Base-by-base conservation (phyloP, 2,113 vertebrate species). In the Elachura formosa region DNA sequence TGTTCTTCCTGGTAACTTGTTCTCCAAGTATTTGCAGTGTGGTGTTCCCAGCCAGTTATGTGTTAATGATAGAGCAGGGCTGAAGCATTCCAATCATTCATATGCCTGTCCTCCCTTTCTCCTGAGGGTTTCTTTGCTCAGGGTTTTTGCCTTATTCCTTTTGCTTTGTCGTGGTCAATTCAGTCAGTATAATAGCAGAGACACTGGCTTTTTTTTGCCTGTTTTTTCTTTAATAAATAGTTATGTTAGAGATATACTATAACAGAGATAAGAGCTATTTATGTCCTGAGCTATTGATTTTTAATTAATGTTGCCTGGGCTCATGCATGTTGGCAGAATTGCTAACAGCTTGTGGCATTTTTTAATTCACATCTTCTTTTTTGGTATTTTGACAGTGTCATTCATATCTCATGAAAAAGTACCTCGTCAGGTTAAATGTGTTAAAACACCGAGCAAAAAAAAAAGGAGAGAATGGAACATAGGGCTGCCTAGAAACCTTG, bases 301-400 rank as follows among this genome's bases (percentile, higher is more conserved):
- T 97, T 98, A 98, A 98, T 98, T 98, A 98, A 98, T 97, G 95
- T 98, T 98, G 97, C 97, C 96, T 97, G 87, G 96, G 97, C 96
- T 97, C 92, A 95, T 80, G 38, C 95, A 94, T 97, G 96, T 97
- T 97, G 97, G 96, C 97, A 98, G 98, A 98, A 98, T 97, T 97
- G 97, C 96, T 98, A 98, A 98, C 98, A 98, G 98, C 98, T 98
- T 98, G 98, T 97, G 97, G 97, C 96, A 98, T 98, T 98, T 98
- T 98, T 97, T 95, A 90, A 97, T 97, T 97, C 97, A 94, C 94
- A 93, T 97, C 97, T 97, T 97, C 95, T 97, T 98, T 97, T 97
- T 98, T 97, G 89, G 94, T 98, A 97, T 97, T 98, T 98, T 98
- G 97, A 98, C 98, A 98, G 85, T 97, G 98, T 98, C 98, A 97